Evolutionary conservation across 2,888 invertebrate genomes (phyloP), one percentile per base, ranked within the genome.

Genomic region (Patella ulyssiponensis): DNA sequence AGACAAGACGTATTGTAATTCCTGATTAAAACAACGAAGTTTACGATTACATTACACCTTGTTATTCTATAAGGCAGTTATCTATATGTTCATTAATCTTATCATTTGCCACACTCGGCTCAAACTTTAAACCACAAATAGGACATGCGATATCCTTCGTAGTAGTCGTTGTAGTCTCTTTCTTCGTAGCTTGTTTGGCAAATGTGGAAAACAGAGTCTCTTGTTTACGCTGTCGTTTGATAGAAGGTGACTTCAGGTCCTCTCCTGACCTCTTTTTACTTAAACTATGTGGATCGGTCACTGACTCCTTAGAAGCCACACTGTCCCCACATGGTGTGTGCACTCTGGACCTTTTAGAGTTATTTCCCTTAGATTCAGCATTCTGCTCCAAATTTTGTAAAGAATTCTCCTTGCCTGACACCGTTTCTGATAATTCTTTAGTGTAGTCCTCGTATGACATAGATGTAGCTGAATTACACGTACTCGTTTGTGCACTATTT

Each of bases 41-140:
- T 44, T 17, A 20, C 44, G 20, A 17, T 44, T 11, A 51, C 51
- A 44, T 23, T 20, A 64, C 23, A 64, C n/a, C 23, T 44, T 23
- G 27, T 81, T 73, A 87, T 76, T 87, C 87, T 79, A 90, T 89
- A 58, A 90, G 82, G 78, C 90, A 90, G 79, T 88, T 89, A 75
- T 90, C 90, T 76, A 90, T 86, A 78, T 90, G 90, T 9, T 77
- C 64, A 81, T 90, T 90, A n/a, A 90, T 82, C n/a, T 88, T 87
- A 11, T 80, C 79, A 77, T 90, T 90, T 27, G 83, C 84, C 33
- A 81, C 80, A 9, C 82, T 82, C 20, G 77, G 75, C 2, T 86
- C 82, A 84, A 90, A 90, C 44, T 80, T 78, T 69, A 82, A 81
- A 23, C 77, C 77, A 84, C 90, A 89, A n/a, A 89, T 84, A 0